phyloP scores from a whole-genome alignment of 2,888 invertebrate species.

The Drosophila anomalipes region DNA sequence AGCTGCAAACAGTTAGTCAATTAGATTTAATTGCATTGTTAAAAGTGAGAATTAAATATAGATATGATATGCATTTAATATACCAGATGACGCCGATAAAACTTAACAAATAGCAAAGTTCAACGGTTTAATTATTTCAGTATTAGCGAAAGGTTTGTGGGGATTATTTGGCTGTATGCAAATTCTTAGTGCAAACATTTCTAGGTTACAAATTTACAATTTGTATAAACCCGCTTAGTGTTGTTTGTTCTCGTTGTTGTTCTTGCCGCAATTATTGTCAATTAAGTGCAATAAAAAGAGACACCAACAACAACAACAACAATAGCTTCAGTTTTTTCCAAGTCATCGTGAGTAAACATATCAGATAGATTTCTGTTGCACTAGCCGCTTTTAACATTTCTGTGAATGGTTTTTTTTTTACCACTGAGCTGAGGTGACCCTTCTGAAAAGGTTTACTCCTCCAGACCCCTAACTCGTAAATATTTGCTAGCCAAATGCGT shows the following conservation, averaged over 20 bases:
- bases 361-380: constrained; percentile 52
- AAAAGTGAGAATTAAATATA: background rate
- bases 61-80: background rate
- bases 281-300: constrained; percentile 59
- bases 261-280: constrained; percentile 65
- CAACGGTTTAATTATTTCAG: constrained; percentile 3
- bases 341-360: constrained; percentile 70
- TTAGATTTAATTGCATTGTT: background rate
- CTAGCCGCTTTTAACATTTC: constrained; percentile 12
- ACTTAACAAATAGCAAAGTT: constrained; percentile 9
- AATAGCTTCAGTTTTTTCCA: constrained; percentile 44
- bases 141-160: constrained; percentile 17
- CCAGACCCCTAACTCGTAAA: constrained; percentile 14
- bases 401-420: constrained; percentile 5
- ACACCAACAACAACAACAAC: constrained; percentile 19
- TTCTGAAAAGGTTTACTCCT: background rate
- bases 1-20: background rate
- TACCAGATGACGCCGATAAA: constrained; percentile 10
- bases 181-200: constrained; percentile 38
- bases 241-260: constrained; percentile 24
- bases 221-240: constrained; percentile 67
- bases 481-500: constrained; percentile 39
- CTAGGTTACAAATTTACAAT: constrained; percentile 49
- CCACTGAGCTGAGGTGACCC: constrained; percentile 8
- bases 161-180: constrained; percentile 42